These are phyloP conservation scores for Teleiodes luculella DNA, from an alignment of 2,888 invertebrate species.

Conservation along the genomic window DNA sequence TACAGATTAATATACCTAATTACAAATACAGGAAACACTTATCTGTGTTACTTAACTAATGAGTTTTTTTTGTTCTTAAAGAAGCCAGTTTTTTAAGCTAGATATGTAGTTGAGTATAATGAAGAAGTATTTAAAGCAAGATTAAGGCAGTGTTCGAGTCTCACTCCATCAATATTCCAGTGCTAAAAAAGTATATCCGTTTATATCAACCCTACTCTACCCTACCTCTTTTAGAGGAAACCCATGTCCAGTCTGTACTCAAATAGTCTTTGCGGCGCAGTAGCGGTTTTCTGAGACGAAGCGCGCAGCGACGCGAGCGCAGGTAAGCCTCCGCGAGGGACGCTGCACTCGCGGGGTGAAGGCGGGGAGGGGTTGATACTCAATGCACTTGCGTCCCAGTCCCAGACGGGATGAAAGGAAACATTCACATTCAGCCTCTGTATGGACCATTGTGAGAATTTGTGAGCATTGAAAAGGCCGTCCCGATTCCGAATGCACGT, in stretches of 20 bases:
- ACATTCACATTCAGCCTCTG: constrained; percentile 23
- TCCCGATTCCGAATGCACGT: constrained; percentile 1
- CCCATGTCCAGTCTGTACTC: constrained; percentile 25
- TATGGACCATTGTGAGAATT: constrained; percentile 12
- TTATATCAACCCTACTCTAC: too few species aligned
- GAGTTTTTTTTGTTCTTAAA: too few species aligned
- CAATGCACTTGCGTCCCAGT: constrained; percentile 55
- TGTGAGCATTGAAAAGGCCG: background rate
- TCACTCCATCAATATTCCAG: too few species aligned
- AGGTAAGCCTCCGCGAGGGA: constrained; percentile 60
- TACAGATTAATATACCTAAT: too few species aligned
- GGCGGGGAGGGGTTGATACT: constrained; percentile 29
- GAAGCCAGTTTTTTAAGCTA: too few species aligned
- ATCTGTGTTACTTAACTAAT: too few species aligned
- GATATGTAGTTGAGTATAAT: too few species aligned
- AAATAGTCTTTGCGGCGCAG: constrained; percentile 43
- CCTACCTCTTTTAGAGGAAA: too few species aligned
- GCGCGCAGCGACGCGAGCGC: constrained; percentile 48
- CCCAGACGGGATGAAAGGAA: constrained; percentile 35
- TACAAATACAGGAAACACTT: too few species aligned
- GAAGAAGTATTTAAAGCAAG: too few species aligned
- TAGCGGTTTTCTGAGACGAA: constrained; percentile 51
- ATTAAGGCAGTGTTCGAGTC: too few species aligned
- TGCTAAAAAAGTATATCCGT: too few species aligned
- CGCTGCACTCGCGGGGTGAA: constrained; percentile 24